Evolutionary conservation across 1,140 invertebrate species (phyloP), one percentile per base, ranked within the genome.

Genomic region (Thereuonema tuberculata): DNA sequence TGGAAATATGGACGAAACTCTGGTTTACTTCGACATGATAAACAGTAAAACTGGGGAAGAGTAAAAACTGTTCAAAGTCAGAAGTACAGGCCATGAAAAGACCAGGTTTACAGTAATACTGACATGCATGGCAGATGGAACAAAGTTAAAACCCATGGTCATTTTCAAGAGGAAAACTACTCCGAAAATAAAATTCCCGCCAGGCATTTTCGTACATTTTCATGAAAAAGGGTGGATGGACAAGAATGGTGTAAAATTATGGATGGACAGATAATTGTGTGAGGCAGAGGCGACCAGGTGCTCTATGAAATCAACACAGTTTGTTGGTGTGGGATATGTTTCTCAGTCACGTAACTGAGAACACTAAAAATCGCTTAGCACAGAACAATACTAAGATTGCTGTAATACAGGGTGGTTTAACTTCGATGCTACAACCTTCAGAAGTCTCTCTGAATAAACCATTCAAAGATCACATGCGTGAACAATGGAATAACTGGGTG

Each of bases 391-490:
- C 37, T 0, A 52, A 57, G 26, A 9, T 62, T 53, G 54, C 58
- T 15, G 58, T 65, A 5, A 65, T 64, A 47, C 60, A 57, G 2
- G 59, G 58, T 1, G 47, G 58, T 15, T 60, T 58, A 43, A 65
- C 62, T 20, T 59, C 58, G n/a, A 15, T 64, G 27, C 57, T 65
- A 3, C 58, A 66, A 27, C 62, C 58, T 20, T 58, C 65, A 26
- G 59, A 64, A 57, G 62, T 62, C 15, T 58, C 37, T 29, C 9
- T 63, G 0, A 66, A 66, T 28, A 65, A 65, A 49, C 58, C 62
- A 26, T 63, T 65, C 23, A 66, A 65, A 59, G 27, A 27, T 17
- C 37, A 43, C n/a, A n/a, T n/a, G n/a, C n/a, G n/a, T n/a, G n/a
- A n/a, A n/a, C n/a, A n/a, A n/a, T n/a, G n/a, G n/a, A n/a, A n/a